Percentiles rank a stretch among this genome's conserved stretches.
Conservation (phyloP, 2,113 vertebrate species). For the Phainopepla nitens region DNA sequence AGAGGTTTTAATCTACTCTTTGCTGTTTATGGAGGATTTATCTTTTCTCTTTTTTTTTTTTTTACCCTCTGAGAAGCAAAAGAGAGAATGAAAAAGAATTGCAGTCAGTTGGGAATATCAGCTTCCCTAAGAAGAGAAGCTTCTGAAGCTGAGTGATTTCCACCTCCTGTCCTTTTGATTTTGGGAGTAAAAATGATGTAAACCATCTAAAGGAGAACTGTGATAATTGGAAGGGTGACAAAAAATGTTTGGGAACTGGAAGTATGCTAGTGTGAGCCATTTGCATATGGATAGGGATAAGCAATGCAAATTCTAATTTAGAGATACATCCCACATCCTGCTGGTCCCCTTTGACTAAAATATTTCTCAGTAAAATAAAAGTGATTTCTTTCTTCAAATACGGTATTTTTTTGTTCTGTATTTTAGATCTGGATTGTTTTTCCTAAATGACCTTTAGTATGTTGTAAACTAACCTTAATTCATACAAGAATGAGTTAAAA, state of each 20-base stretch:
- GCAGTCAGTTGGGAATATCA: neutral
- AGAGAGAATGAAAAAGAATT: neutral
- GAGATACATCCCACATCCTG: neutral
- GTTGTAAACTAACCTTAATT: neutral
- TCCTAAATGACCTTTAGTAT: neutral
- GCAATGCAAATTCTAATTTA: neutral
- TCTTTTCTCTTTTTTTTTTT: neutral
- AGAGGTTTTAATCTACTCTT: neutral
- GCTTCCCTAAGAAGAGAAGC: neutral
- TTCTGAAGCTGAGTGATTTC: neutral
- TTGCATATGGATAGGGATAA: neutral
- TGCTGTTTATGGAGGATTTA: neutral
- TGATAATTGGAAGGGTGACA: neutral
- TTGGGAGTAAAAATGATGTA: neutral
- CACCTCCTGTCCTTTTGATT: neutral
- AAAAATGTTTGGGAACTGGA: neutral
- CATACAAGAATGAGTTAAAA: neutral
- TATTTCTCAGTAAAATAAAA: neutral
- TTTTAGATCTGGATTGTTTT: neutral
- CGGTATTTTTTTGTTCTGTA: neutral
- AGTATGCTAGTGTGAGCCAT: neutral
- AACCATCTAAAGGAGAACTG: neutral
- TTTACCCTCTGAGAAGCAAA: neutral
- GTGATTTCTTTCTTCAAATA: neutral
- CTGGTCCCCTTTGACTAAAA: neutral